phyloP scores from a whole-genome alignment of 2,113 vertebrate species.

The Lutjanus erythropterus region DNA sequence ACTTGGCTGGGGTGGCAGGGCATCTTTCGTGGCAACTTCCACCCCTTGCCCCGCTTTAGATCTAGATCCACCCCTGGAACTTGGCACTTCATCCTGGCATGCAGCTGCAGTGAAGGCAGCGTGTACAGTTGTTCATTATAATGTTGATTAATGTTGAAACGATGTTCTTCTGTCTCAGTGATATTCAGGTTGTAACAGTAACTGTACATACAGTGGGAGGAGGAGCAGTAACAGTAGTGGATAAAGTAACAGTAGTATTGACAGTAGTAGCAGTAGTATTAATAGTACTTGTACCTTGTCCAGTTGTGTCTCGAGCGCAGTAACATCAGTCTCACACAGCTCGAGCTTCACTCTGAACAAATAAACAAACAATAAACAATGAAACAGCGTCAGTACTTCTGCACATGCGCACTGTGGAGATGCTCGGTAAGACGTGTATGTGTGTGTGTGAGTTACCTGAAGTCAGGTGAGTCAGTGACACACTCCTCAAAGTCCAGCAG shows the following conservation, averaged over 20 bases:
- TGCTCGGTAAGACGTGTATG: neutral
- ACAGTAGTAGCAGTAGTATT: neutral
- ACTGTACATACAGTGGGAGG: neutral
- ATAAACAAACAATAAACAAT: no score
- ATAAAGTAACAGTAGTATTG: neutral
- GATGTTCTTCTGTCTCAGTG: no score
- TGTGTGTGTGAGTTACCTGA: slow-evolving; percentile 74
- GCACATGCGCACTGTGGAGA: slow-evolving; percentile 40
- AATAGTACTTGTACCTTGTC: slow-evolving; percentile 72
- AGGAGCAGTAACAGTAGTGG: neutral
- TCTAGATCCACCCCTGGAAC: no score
- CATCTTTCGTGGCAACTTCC: no score
- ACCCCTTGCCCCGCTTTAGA: no score
- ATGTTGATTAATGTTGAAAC: no score
- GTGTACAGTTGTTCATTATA: no score
- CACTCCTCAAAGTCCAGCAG: slow-evolving; percentile 85
- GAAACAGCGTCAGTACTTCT: neutral
- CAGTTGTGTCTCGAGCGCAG: slow-evolving; percentile 73
- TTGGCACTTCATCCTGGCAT: no score
- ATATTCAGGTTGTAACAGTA: accelerated
- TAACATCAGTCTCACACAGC: slow-evolving; percentile 78
- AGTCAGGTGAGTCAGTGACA: slow-evolving; percentile 81
- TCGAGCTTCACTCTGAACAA: slow-evolving; percentile 76
- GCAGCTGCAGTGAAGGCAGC: no score
- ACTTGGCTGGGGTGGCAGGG: no score